Evolutionary conservation across 1,140 invertebrate species (phyloP).

Genomic region (Nasonia giraulti): DNA sequence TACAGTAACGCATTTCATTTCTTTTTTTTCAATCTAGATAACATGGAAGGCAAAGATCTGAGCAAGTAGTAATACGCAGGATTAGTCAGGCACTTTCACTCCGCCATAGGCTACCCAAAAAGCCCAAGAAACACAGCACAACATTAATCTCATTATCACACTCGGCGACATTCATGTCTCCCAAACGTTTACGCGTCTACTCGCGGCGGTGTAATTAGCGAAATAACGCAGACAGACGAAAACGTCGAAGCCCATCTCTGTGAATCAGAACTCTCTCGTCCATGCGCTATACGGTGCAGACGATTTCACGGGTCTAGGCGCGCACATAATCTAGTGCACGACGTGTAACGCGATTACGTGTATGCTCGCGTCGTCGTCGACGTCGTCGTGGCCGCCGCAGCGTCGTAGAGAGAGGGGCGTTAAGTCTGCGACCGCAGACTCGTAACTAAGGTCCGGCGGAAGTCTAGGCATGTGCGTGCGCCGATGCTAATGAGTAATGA

Average conservation of each 20-base stretch:
- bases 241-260: not conserved
- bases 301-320: constrained; percentile 3
- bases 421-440: constrained; percentile 61
- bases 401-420: not conserved
- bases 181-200: not conserved
- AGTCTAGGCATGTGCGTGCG: constrained; percentile 53
- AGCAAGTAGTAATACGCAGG: not conserved
- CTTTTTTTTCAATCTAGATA: no score
- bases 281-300: no score
- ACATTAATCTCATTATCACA: not conserved
- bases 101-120: not conserved
- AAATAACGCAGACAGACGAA: constrained; percentile 6
- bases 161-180: not conserved
- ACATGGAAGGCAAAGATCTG: not conserved
- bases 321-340: constrained; percentile 8
- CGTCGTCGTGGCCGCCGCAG: not conserved
- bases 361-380: constrained; percentile 12
- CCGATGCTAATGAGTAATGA: constrained; percentile 62
- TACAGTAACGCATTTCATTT: no score
- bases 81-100: not conserved
- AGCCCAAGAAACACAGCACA: not conserved
- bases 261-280: constrained; percentile 3
- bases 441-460: constrained; percentile 61
- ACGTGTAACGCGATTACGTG: constrained; percentile 27
- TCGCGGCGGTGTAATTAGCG: not conserved